Percentiles rank a stretch among this genome's conserved stretches.
phyloP scores from a whole-genome alignment of 2,797 vertebrate species.

The Karalla daura region DNA sequence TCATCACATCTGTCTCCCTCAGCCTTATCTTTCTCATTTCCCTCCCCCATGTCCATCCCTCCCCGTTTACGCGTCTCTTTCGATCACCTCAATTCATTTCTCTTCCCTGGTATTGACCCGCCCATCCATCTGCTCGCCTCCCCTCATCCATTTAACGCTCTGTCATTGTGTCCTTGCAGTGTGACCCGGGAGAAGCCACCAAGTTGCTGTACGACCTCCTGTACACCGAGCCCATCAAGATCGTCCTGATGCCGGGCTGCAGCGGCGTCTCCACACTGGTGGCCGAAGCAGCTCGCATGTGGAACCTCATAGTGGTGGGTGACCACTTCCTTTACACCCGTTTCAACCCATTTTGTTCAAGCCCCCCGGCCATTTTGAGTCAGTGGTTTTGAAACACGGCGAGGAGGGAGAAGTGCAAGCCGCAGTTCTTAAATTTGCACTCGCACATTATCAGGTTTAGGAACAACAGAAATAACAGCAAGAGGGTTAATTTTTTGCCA shows the following conservation, averaged over 20 bases:
- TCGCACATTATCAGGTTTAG: background rate
- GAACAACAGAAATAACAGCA: too few relatives aligned
- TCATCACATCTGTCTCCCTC: slow-evolving; percentile 34
- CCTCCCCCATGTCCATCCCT: background rate
- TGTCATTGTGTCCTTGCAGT: slow-evolving; percentile 54
- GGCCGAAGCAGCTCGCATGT: slow-evolving; percentile 91
- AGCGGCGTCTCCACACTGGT: slow-evolving; percentile 91
- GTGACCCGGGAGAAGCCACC: slow-evolving; percentile 85
- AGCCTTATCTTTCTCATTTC: slow-evolving; percentile 27
- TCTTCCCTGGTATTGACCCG: slow-evolving; percentile 33
- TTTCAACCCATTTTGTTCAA: background rate
- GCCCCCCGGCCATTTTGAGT: background rate
- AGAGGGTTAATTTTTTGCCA: too few relatives aligned
- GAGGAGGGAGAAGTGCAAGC: background rate
- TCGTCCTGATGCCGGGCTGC: slow-evolving; percentile 90
- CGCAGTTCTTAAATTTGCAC: background rate
- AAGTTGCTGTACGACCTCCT: slow-evolving; percentile 89
- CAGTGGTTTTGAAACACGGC: background rate
- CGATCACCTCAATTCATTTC: slow-evolving; percentile 40
- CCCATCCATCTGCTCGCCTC: slow-evolving; percentile 15
- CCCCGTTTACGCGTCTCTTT: background rate
- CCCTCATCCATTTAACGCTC: slow-evolving; percentile 17
- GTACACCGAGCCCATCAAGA: slow-evolving; percentile 91
- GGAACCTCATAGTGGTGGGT: slow-evolving; percentile 89
- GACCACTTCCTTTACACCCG: background rate